Evolutionary conservation across 2,113 vertebrate species (phyloP).

Genomic region (Siniperca chuatsi): DNA sequence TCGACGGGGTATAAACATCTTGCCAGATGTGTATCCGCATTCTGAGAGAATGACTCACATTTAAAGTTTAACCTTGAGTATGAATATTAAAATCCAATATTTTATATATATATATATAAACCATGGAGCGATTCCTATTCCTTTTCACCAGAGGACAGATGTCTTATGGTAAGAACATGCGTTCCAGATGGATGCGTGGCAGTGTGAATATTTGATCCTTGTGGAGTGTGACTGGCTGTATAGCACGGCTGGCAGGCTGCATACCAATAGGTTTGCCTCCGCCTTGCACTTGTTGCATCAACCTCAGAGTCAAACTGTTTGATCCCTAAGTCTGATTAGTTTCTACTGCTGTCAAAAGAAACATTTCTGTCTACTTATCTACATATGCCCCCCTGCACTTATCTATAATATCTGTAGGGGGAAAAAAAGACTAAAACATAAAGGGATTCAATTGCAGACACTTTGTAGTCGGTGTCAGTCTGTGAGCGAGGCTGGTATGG

Average conservation of each 20-base stretch:
- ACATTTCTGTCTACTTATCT: constrained; percentile 52
- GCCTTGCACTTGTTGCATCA: constrained; percentile 78
- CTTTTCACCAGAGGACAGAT: constrained; percentile 31
- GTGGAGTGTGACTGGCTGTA: constrained; percentile 56
- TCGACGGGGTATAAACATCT: constrained; percentile 46
- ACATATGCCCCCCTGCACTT: constrained; percentile 27
- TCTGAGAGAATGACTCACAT: constrained; percentile 37
- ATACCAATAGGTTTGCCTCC: constrained; percentile 70
- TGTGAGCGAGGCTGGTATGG: not conserved
- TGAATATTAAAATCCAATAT: constrained; percentile 9
- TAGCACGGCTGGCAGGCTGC: constrained; percentile 51
- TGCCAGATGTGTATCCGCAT: constrained; percentile 59
- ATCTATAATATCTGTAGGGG: constrained; percentile 36
- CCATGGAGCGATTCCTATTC: constrained; percentile 5
- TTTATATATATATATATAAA: not conserved
- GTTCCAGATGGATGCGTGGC: constrained; percentile 49
- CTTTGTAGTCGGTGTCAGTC: constrained; percentile 39
- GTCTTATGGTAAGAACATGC: constrained; percentile 42
- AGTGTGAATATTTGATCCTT: constrained; percentile 70
- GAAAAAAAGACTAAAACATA: constrained; percentile 20
- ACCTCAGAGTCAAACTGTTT: constrained; percentile 65
- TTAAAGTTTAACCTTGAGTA: constrained; percentile 60
- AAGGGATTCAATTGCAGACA: constrained; percentile 23
- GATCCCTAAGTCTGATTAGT: constrained; percentile 67
- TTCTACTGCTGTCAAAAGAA: constrained; percentile 59